Evolutionary conservation across 2,888 invertebrate species (phyloP), one percentile per base, ranked within the genome.

Genomic region (Oligia strigilis): DNA sequence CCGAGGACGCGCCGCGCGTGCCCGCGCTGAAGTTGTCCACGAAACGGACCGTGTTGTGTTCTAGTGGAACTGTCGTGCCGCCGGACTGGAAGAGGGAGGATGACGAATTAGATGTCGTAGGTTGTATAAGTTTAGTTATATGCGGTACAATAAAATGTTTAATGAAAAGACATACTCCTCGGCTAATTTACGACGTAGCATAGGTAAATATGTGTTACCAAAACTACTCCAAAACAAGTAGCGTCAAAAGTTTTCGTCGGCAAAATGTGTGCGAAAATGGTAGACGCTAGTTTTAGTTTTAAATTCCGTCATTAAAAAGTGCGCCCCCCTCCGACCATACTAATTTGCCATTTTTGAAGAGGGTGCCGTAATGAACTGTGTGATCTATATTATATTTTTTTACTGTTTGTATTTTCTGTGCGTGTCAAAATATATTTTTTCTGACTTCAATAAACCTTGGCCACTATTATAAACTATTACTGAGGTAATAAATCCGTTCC

Each of bases 21-120:
- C 99, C 99, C 36, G 99, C 99, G 94, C 99, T 99, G 96, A 99
- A 99, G 97, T 99, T 99, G 95, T 99, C 99, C 77, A 99, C 99
- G 95, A 99, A 99, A 74, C 99, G 98, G 1, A 99, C 99, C 0
- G 99, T 99, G 93, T 99, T 99, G 94, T 99, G 99, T 93, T 99
- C 99, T 78, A 99, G 95, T 0, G 99, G 99, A 9, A 99, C 99
- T 62, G 99, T 99, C 8, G 99, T 99, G 77, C 99, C 99, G 64
- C 99, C 99, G 82, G 99, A 99, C 98, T 98, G 94, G 58, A 97
- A 96, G 88, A 6, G 36, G 4, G 11, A 60, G 0, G n/a, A 36
- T 23, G 11, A 58, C 11, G n/a, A 60, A 60, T 11, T n/a, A 60
- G 19, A 2, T 55, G 19, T 55, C 55, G 55, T 19, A 8, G 3